Conservation (phyloP, 2,113 vertebrate genomes). For the Furnarius figulus region DNA sequence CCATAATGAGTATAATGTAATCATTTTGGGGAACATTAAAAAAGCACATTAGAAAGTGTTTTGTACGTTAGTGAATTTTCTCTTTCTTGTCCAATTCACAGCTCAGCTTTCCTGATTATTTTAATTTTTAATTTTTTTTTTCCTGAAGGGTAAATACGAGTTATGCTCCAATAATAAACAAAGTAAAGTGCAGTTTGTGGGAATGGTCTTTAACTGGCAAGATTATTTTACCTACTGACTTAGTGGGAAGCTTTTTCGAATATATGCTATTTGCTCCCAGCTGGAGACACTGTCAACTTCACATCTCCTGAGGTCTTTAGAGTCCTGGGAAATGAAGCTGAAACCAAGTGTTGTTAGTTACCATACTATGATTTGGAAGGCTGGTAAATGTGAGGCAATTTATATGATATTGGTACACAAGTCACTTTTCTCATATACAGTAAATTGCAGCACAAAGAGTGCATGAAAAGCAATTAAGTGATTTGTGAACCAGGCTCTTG, state of each 20-base stretch:
- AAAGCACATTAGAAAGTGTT: neutral
- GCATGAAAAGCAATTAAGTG: slow-evolving; percentile 46
- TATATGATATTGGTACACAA: slow-evolving; percentile 21
- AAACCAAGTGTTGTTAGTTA: slow-evolving; percentile 9
- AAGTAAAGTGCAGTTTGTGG: neutral
- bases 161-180: neutral
- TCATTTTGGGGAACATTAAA: neutral
- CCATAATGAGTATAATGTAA: neutral
- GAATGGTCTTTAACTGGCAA: neutral
- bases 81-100: neutral
- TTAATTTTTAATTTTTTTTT: neutral
- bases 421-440: slow-evolving; percentile 35
- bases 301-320: slow-evolving; percentile 18
- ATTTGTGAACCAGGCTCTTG: slow-evolving; percentile 44
- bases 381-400: slow-evolving; percentile 15
- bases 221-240: slow-evolving; percentile 1
- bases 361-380: neutral
- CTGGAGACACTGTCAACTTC: slow-evolving; percentile 33
- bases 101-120: neutral
- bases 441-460: slow-evolving; percentile 29
- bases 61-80: neutral
- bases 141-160: neutral
- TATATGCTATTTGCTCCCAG: neutral
- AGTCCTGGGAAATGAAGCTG: slow-evolving; percentile 35
- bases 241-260: slow-evolving; percentile 17